phyloP scores from a whole-genome alignment of 1,140 invertebrate species.

The Probaryconus sp. region DNA sequence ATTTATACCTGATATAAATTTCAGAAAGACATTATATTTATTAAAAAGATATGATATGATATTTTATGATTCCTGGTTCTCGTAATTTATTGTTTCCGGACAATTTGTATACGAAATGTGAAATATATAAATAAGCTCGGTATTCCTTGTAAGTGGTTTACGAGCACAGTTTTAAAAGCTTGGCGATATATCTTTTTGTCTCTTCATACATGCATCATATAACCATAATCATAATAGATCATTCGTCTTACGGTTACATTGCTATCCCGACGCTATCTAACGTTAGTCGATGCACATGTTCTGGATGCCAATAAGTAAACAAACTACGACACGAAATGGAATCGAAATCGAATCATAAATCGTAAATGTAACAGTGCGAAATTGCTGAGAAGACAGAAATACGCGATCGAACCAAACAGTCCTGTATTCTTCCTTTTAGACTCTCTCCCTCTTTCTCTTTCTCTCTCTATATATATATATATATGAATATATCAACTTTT shows the following conservation, averaged over 20 bases:
- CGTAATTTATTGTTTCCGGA: too few relatives aligned
- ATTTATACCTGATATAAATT: too few relatives aligned
- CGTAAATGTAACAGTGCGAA: constrained; percentile 56
- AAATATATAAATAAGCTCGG: too few relatives aligned
- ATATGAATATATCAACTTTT: constrained; percentile 18
- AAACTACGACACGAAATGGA: constrained; percentile 65
- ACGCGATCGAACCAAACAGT: constrained; percentile 22
- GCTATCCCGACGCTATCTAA: not conserved
- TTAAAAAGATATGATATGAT: too few relatives aligned
- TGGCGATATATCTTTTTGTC: not conserved
- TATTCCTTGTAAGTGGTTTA: too few relatives aligned
- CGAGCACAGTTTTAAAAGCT: not conserved
- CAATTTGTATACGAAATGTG: too few relatives aligned
- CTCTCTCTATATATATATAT: too few relatives aligned
- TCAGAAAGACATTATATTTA: too few relatives aligned
- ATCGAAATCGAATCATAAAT: constrained; percentile 70
- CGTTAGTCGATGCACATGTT: constrained; percentile 24
- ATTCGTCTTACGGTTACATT: constrained; percentile 5
- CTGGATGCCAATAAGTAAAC: constrained; percentile 65
- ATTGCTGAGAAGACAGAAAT: constrained; percentile 48
- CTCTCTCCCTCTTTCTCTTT: too few relatives aligned
- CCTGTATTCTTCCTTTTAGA: constrained; percentile 4
- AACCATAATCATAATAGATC: constrained; percentile 11
- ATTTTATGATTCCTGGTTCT: too few relatives aligned
- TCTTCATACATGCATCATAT: not conserved